Percentiles rank a stretch among this genome's conserved stretches.
Conservation (phyloP, 2,113 vertebrate species). For the Pteronura brasiliensis region DNA sequence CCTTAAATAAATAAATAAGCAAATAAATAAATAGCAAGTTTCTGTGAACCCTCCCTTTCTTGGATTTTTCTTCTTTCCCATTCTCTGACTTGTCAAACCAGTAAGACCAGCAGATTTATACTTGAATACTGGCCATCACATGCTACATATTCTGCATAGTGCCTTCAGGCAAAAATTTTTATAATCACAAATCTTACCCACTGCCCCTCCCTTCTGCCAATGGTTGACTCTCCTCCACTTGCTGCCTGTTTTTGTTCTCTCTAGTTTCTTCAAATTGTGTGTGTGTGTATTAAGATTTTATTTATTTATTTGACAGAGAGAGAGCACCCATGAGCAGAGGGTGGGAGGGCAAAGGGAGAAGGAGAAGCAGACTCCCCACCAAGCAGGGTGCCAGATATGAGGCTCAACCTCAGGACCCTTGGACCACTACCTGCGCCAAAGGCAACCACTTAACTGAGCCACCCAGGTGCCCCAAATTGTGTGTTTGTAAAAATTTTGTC, state of each 20-base stretch:
- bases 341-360: not conserved
- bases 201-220: not conserved
- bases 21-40: not conserved
- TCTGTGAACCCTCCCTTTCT: not conserved
- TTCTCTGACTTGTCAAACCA: constrained; percentile 51
- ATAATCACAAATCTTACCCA: not conserved
- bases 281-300: not conserved
- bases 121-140: not conserved
- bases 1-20: not conserved
- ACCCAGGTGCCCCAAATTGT: not conserved
- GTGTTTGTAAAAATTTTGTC: not conserved
- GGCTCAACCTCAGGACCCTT: not conserved
- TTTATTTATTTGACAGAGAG: not conserved
- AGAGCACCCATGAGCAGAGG: not conserved
- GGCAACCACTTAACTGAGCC: not conserved
- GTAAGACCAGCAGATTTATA: not conserved
- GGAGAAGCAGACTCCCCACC: not conserved
- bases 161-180: not conserved
- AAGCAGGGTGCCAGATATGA: not conserved
- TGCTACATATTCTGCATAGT: not conserved
- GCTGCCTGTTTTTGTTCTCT: not conserved
- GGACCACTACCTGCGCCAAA: not conserved
- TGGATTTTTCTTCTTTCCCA: not conserved
- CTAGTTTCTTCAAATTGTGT: not conserved
- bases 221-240: not conserved